Percentiles rank a stretch among this genome's conserved stretches.
Conservation (phyloP, 2,888 invertebrate genomes). For the Miltochrista miniata region DNA sequence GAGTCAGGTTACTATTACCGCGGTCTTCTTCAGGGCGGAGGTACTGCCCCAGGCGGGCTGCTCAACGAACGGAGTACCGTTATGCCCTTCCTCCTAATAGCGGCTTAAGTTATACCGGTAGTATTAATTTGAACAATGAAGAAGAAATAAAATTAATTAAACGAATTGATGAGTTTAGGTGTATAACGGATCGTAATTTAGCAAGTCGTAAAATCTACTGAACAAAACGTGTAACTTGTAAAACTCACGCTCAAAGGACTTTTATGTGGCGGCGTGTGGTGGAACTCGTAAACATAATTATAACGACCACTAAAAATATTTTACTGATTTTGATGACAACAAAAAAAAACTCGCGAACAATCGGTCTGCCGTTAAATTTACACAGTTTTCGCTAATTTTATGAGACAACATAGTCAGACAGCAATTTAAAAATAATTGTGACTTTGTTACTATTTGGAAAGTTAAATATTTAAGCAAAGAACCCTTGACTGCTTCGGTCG, state of each 20-base stretch:
- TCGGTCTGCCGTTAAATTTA: slow-evolving; percentile 29
- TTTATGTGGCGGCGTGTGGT: slow-evolving; percentile 51
- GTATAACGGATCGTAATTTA: slow-evolving; percentile 33
- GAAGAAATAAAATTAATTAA: slow-evolving; percentile 18
- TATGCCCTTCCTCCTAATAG: no score
- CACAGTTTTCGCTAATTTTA: slow-evolving; percentile 31
- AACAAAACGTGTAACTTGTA: slow-evolving; percentile 42
- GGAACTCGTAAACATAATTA: slow-evolving; percentile 55
- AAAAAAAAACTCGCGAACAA: slow-evolving; percentile 39
- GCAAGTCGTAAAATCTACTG: slow-evolving; percentile 37
- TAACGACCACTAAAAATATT: slow-evolving; percentile 54
- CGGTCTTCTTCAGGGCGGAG: no score
- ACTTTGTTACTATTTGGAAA: no score
- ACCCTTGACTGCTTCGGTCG: no score
- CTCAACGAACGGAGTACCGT: no score
- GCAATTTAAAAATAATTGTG: no score
- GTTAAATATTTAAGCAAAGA: no score
- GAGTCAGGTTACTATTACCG: no score
- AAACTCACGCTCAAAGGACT: slow-evolving; percentile 47
- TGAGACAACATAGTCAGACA: neutral
- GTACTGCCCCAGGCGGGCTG: no score
- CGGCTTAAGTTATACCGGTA: no score
- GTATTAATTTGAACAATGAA: no score
- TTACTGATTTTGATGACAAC: slow-evolving; percentile 45
- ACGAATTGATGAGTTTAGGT: slow-evolving; percentile 16